Evolutionary conservation across 2,888 invertebrate genomes (phyloP).

Genomic region (Leptinotarsa juncta): DNA sequence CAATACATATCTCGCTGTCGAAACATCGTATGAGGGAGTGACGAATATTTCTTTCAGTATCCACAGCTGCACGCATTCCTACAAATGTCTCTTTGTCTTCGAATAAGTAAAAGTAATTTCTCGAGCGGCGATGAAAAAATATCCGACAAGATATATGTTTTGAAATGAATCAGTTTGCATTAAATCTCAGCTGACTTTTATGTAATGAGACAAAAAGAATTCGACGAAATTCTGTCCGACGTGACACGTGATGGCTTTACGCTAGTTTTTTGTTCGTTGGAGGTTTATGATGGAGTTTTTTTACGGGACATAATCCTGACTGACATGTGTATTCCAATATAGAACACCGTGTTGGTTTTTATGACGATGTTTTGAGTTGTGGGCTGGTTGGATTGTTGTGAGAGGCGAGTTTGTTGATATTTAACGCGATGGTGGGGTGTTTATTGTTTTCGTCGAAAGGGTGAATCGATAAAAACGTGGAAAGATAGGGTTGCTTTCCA

Average conservation of each 20-base stretch:
- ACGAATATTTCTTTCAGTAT: conserved; percentile 7
- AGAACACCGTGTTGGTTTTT: conserved; percentile 40
- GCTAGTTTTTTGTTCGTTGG: conserved; percentile 17
- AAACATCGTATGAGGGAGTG: neutral
- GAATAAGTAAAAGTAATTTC: conserved; percentile 6
- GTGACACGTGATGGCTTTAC: conserved; percentile 36
- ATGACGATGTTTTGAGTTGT: conserved; percentile 38
- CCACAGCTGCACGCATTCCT: conserved; percentile 11
- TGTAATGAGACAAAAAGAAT: conserved; percentile 48
- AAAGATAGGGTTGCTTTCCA: neutral
- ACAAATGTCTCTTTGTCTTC: conserved; percentile 18
- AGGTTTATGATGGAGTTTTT: conserved; percentile 19
- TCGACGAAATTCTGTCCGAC: conserved; percentile 44
- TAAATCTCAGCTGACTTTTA: conserved; percentile 46
- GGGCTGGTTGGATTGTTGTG: conserved; percentile 33
- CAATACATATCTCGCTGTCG: neutral
- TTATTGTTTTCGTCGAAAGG: conserved; percentile 2
- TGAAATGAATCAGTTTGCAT: conserved; percentile 51
- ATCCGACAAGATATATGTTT: conserved; percentile 50
- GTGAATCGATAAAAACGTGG: neutral
- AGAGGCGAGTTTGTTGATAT: conserved; percentile 19
- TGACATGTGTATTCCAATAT: conserved; percentile 41
- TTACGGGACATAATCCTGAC: conserved; percentile 35
- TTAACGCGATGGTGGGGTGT: conserved; percentile 9
- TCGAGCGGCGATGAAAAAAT: conserved; percentile 41